Conservation (phyloP, 2,113 vertebrate species). For the Danionella cerebrum region DNA sequence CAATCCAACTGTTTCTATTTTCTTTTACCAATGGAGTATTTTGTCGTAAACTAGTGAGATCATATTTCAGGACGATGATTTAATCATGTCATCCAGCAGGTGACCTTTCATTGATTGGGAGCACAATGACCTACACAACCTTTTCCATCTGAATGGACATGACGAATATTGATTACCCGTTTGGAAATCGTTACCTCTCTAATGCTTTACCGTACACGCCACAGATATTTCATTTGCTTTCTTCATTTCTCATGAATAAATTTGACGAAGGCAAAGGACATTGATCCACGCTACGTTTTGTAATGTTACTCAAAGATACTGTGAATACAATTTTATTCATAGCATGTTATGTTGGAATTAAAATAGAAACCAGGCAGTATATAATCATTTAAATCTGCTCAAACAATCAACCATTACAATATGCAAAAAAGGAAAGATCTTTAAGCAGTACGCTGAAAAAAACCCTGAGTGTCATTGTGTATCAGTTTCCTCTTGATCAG, state of each 20-base stretch:
- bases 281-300: neutral
- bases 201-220: neutral
- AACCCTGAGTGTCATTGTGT: no score
- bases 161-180: constrained; percentile 40
- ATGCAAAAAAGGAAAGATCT: no score
- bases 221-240: neutral
- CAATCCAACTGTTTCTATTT: no score
- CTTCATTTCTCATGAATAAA: constrained; percentile 8
- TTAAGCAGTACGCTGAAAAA: no score
- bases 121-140: constrained; percentile 32
- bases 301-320: neutral
- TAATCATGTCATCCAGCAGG: neutral
- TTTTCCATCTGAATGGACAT: constrained; percentile 9
- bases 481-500: no score
- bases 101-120: constrained; percentile 30
- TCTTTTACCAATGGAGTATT: no score
- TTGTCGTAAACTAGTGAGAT: neutral
- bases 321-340: neutral
- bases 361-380: no score
- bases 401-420: no score
- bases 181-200: constrained; percentile 4
- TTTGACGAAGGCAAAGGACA: neutral
- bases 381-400: no score
- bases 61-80: neutral
- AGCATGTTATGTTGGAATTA: no score